phyloP scores from a whole-genome alignment of 2,888 invertebrate genomes.

The Polia nebulosa region DNA sequence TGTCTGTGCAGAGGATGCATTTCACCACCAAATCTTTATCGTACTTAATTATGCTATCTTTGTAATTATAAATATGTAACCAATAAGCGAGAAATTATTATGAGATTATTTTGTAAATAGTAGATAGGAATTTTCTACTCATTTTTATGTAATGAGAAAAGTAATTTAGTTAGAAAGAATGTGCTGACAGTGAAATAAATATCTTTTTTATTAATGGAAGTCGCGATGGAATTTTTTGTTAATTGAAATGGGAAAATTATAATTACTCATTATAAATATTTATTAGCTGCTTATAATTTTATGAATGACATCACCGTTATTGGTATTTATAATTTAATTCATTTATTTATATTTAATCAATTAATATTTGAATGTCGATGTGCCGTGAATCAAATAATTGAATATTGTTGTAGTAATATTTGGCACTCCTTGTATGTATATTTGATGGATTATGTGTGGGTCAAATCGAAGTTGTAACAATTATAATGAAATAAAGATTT shows the following conservation, averaged over 20 bases:
- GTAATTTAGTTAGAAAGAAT: conserved; percentile 25
- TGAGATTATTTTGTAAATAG: conserved; percentile 72
- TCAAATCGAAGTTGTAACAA: conserved; percentile 64
- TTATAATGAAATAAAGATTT: conserved; percentile 65
- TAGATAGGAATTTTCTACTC: conserved; percentile 57
- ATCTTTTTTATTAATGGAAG: conserved; percentile 2
- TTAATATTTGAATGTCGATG: conserved; percentile 29
- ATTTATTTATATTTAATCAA: conserved; percentile 20
- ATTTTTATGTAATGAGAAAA: conserved; percentile 40
- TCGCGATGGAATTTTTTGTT: conserved; percentile 7
- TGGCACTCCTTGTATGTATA: conserved; percentile 67
- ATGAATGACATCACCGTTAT: conserved; percentile 38
- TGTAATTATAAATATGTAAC: conserved; percentile 55
- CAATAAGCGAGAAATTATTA: conserved; percentile 63
- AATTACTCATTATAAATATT: conserved; percentile 10
- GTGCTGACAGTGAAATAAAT: conserved; percentile 25
- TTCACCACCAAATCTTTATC: conserved; percentile 79
- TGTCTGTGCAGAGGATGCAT: conserved; percentile 68
- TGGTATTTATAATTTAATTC: conserved; percentile 38
- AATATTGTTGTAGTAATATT: conserved; percentile 41
- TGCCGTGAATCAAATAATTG: conserved; percentile 48
- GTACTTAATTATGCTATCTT: conserved; percentile 80
- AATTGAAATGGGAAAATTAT: conserved; percentile 8
- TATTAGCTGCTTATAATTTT: conserved; percentile 18
- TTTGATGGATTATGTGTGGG: conserved; percentile 65